A percentile compares a stretch with the other conserved stretches of the same genome.
Conservation (phyloP, 2,113 vertebrate genomes). For the Apaloderma vittatum region DNA sequence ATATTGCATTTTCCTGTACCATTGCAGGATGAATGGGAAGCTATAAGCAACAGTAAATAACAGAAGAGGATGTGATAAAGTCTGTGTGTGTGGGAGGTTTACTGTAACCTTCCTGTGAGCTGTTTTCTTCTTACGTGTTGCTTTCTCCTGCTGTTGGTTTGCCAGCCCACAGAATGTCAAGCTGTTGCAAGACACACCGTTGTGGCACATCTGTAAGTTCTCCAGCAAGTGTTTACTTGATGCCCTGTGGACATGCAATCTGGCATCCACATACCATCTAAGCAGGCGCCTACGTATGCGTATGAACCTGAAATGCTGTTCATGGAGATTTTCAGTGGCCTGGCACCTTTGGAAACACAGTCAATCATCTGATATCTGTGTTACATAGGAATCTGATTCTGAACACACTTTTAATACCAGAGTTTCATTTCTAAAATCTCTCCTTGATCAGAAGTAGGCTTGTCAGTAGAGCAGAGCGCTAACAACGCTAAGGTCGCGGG, state of each 20-base stretch:
- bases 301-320: neutral
- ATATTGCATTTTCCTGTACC: accelerated
- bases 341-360: neutral
- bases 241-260: accelerated
- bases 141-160: neutral
- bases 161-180: neutral
- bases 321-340: neutral
- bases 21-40: neutral
- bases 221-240: neutral
- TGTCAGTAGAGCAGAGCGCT: too few relatives aligned
- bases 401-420: neutral
- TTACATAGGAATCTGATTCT: neutral
- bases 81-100: neutral
- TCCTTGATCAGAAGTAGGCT: neutral
- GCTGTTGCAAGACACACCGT: neutral
- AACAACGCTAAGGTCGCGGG: too few relatives aligned
- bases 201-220: neutral
- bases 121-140: neutral
- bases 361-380: neutral
- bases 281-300: neutral
- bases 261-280: accelerated
- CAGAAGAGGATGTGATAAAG: neutral
- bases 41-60: neutral
- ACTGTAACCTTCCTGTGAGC: neutral
- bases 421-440: neutral